Evolutionary conservation across 2,113 vertebrate species (phyloP).

Genomic region (Otis tarda): DNA sequence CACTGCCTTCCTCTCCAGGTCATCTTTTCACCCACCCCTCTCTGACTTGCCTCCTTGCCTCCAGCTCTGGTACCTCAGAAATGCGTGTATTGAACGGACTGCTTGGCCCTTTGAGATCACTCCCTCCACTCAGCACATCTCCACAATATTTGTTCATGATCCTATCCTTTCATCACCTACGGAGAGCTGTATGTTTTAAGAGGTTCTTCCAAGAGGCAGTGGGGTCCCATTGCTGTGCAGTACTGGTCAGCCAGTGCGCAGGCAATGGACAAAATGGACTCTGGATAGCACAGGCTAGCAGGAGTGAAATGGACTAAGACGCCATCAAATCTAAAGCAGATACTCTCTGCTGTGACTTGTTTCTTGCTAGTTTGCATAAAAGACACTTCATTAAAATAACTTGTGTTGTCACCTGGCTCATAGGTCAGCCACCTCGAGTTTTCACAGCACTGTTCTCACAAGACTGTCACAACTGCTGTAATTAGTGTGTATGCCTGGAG

Average conservation of each 20-base stretch:
- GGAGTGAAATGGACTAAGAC: not conserved
- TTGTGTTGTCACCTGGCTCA: not conserved
- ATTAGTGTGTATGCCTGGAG: not conserved
- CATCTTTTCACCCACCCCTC: not conserved
- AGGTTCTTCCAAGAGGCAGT: not conserved
- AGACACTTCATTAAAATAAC: not conserved
- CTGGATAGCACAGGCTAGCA: not conserved
- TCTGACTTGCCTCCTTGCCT: not conserved
- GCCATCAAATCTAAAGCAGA: not conserved
- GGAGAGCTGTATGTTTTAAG: not conserved
- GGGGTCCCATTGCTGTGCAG: not conserved
- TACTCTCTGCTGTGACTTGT: not conserved
- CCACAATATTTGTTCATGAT: accelerated
- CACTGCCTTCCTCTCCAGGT: not conserved
- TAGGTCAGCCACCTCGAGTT: not conserved
- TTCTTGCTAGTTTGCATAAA: not conserved
- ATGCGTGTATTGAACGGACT: not conserved
- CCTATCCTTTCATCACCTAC: not conserved
- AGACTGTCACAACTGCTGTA: not conserved
- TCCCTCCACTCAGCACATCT: not conserved
- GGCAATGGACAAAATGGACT: not conserved
- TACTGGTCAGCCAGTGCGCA: not conserved
- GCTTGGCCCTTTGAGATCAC: accelerated
- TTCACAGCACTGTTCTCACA: not conserved
- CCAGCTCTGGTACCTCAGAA: not conserved